These are phyloP conservation scores for Coregonus clupeaformis DNA, from an alignment of 2,113 vertebrate genomes.

Conservation along the genomic window DNA sequence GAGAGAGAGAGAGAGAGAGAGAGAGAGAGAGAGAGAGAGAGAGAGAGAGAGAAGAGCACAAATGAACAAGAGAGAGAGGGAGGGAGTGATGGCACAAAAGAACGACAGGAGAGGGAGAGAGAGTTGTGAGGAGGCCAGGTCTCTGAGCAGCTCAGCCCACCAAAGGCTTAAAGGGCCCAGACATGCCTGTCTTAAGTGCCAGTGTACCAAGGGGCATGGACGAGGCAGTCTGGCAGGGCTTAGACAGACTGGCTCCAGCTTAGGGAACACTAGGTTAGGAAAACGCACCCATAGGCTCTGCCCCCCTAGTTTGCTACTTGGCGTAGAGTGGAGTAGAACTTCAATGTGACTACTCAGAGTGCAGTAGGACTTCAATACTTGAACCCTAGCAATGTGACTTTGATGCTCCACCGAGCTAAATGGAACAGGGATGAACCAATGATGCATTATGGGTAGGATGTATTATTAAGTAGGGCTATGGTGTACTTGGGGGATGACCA, in stretches of 20 bases:
- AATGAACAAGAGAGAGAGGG: not conserved
- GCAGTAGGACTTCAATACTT: no score
- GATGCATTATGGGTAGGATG: no score
- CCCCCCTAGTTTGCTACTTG: not conserved
- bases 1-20: not conserved
- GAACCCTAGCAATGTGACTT: slow-evolving; percentile 10
- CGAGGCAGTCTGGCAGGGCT: slow-evolving; percentile 9
- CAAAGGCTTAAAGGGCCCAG: slow-evolving; percentile 18
- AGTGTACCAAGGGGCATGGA: slow-evolving; percentile 14
- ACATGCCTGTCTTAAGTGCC: slow-evolving; percentile 25
- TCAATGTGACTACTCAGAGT: not conserved
- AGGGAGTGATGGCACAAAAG: no score
- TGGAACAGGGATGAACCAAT: slow-evolving; percentile 6
- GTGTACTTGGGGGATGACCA: no score
- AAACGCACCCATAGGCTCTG: not conserved
- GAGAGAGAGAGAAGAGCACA: not conserved
- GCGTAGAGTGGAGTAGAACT: not conserved
- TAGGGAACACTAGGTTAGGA: not conserved
- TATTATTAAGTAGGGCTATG: no score
- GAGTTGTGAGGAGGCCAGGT: not conserved
- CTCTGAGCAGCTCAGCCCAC: slow-evolving; percentile 1
- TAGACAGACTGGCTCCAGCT: not conserved
- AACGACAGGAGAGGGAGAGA: no score
- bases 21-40: slow-evolving; percentile 4
- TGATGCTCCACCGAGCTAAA: slow-evolving; percentile 35